Evolutionary conservation across 1,140 invertebrate genomes (phyloP).

Genomic region (Drosophila nasuta): DNA sequence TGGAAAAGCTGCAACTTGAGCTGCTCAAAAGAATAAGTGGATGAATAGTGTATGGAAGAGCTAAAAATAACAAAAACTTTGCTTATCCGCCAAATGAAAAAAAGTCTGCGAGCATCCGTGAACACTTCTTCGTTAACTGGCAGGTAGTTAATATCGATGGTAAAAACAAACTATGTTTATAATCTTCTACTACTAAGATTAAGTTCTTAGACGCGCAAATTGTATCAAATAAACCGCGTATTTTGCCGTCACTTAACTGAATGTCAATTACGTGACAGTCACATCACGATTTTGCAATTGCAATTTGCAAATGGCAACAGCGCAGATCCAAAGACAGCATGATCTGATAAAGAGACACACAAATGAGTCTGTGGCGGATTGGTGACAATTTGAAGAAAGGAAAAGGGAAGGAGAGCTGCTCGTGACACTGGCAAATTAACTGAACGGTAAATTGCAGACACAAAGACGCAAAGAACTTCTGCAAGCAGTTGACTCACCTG

Average conservation of each 20-base stretch:
- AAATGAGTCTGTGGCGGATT: neutral
- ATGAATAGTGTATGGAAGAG: too few relatives aligned
- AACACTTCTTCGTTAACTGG: too few relatives aligned
- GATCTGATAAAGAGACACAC: slow-evolving; percentile 6
- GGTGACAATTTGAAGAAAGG: neutral
- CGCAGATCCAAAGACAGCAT: neutral
- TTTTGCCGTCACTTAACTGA: neutral
- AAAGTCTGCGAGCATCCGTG: too few relatives aligned
- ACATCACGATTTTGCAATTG: slow-evolving; percentile 11
- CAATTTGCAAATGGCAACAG: neutral
- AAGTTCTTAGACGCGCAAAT: neutral
- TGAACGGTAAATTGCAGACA: slow-evolving; percentile 43
- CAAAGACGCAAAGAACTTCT: neutral
- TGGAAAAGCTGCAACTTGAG: too few relatives aligned
- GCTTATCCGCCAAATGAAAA: too few relatives aligned
- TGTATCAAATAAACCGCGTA: neutral
- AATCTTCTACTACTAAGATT: neutral
- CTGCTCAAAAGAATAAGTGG: too few relatives aligned
- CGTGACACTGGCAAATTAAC: slow-evolving; percentile 63
- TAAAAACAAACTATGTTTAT: too few relatives aligned
- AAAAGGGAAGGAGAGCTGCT: neutral
- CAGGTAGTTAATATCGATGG: too few relatives aligned
- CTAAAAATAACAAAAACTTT: too few relatives aligned
- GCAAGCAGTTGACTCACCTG: slow-evolving; percentile 8
- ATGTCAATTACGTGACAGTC: slow-evolving; percentile 18